Conservation (phyloP, 2,888 invertebrate genomes). For the Crepidodera aurea region DNA sequence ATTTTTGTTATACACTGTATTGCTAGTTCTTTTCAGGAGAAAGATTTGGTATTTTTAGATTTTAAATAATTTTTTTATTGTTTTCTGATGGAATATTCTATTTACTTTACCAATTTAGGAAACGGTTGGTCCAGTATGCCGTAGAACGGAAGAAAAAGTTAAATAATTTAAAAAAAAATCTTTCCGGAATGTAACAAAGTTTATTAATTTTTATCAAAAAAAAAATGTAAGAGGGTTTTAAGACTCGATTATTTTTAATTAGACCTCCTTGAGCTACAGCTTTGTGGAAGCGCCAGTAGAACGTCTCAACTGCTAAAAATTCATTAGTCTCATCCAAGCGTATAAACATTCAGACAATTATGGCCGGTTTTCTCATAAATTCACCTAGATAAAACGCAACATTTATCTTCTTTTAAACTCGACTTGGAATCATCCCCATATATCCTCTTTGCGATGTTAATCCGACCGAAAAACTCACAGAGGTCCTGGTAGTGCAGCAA, state of each 20-base stretch:
- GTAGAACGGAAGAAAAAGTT: too few species aligned
- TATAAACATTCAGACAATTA: slow-evolving; percentile 60
- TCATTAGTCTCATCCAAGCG: slow-evolving; percentile 49
- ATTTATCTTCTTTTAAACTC: slow-evolving; percentile 62
- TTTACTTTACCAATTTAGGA: too few species aligned
- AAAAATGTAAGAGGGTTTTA: neutral
- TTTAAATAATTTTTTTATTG: too few species aligned
- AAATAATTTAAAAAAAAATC: too few species aligned
- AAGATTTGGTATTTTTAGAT: too few species aligned
- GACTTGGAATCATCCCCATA: slow-evolving; percentile 58
- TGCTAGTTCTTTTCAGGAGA: too few species aligned
- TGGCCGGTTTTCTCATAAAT: slow-evolving; percentile 60
- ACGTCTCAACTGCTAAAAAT: slow-evolving; percentile 25
- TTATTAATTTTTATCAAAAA: neutral
- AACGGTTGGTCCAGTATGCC: too few species aligned
- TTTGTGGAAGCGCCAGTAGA: slow-evolving; percentile 9
- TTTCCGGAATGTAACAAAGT: neutral
- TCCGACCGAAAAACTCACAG: slow-evolving; percentile 51
- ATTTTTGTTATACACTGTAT: too few species aligned
- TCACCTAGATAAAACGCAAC: slow-evolving; percentile 60
- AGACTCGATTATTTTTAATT: slow-evolving; percentile 16
- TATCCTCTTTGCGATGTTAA: slow-evolving; percentile 59
- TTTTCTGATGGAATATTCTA: too few species aligned
- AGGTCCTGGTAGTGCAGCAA: slow-evolving; percentile 46
- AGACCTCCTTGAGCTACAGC: neutral